Conservation (phyloP, 1,140 invertebrate genomes). For the Hylaeus volcanicus region DNA sequence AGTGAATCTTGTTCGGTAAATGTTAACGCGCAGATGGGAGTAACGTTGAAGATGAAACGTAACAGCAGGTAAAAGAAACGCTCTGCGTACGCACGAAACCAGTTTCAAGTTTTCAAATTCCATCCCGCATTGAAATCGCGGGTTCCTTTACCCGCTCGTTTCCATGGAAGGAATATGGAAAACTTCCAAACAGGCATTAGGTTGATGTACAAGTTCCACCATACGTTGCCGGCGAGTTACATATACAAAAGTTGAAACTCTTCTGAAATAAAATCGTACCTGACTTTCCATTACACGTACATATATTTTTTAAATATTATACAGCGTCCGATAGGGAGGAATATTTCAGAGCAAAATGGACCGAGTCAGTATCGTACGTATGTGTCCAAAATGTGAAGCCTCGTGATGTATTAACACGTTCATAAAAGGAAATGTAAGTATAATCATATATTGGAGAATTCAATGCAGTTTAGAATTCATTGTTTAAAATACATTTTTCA, state of each 20-base stretch:
- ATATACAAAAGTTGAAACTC: background rate
- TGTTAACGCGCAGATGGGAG: background rate
- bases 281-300: background rate
- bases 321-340: background rate
- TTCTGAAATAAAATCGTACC: constrained; percentile 30
- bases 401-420: no score
- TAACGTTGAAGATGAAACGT: background rate
- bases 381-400: no score
- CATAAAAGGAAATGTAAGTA: no score
- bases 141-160: constrained; percentile 3
- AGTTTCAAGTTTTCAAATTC: constrained; percentile 45
- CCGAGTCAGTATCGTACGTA: no score
- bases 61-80: constrained; percentile 20
- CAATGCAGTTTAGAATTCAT: no score
- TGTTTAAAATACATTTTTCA: no score
- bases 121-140: constrained; percentile 17
- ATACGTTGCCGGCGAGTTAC: constrained; percentile 24
- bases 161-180: constrained; percentile 17
- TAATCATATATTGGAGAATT: no score
- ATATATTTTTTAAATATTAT: background rate
- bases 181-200: constrained; percentile 43
- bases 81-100: constrained; percentile 10
- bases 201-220: constrained; percentile 40
- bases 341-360: background rate
- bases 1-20: no score